A percentile compares a stretch with the other conserved stretches of the same genome.
Conservation (phyloP, 1,140 invertebrate genomes). For the Ridgeia piscesae region DNA sequence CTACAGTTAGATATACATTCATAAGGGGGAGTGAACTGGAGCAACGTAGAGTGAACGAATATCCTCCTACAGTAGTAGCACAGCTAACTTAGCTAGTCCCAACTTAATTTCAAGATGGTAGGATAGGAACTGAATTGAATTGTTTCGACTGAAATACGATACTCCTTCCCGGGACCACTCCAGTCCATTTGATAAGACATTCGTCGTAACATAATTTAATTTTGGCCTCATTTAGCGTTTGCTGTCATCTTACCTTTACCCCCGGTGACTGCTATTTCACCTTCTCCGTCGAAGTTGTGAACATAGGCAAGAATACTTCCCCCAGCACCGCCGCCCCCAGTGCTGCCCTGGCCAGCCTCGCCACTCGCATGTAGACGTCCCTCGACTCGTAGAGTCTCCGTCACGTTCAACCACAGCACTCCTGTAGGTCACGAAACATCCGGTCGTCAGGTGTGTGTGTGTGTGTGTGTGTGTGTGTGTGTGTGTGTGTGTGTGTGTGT, state of each 20-base stretch:
- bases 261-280: constrained; percentile 41
- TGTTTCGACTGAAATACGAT: too few species aligned
- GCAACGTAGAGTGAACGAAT: too few species aligned
- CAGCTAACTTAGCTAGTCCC: too few species aligned
- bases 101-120: too few species aligned
- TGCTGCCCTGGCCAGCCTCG: constrained; percentile 34
- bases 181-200: too few species aligned
- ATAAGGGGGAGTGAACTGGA: too few species aligned
- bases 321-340: constrained; percentile 43
- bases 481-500: too few species aligned
- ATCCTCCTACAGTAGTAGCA: too few species aligned
- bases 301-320: constrained; percentile 41
- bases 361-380: constrained; percentile 46
- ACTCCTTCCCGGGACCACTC: too few species aligned
- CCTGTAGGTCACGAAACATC: constrained; percentile 27
- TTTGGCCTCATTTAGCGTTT: not conserved
- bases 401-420: constrained; percentile 41
- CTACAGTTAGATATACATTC: too few species aligned
- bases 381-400: constrained; percentile 43
- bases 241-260: constrained; percentile 23
- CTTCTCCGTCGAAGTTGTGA: constrained; percentile 42
- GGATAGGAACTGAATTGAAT: too few species aligned
- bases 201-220: too few species aligned
- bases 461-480: not conserved
- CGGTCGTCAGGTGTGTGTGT: not conserved